These are phyloP conservation scores for Sesamia inferens DNA, from an alignment of 2,888 invertebrate genomes.

Conservation along the genomic window DNA sequence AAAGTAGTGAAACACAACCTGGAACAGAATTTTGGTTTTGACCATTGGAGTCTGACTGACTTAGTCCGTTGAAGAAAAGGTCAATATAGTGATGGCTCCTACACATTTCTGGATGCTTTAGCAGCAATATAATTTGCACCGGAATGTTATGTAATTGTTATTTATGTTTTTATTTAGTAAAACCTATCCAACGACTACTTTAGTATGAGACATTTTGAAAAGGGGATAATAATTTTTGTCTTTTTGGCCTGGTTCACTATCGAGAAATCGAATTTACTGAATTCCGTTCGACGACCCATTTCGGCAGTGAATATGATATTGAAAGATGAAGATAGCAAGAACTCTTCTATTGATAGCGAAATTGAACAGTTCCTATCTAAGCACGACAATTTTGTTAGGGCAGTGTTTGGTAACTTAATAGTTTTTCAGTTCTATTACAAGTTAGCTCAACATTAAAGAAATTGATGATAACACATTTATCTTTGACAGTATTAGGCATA, in stretches of 20 bases:
- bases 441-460: background rate
- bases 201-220: background rate
- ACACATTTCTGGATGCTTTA: too few relatives aligned
- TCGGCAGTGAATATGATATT: slow-evolving; percentile 8
- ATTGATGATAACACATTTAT: background rate
- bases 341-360: slow-evolving; percentile 41
- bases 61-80: background rate
- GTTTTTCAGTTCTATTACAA: too few relatives aligned
- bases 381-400: slow-evolving; percentile 36
- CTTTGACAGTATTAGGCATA: background rate
- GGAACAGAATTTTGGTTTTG: background rate
- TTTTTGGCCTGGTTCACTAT: background rate
- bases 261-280: background rate
- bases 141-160: background rate
- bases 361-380: slow-evolving; percentile 27
- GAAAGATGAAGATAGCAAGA: slow-evolving; percentile 43
- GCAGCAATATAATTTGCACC: background rate
- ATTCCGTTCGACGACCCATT: slow-evolving; percentile 21
- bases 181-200: accelerated
- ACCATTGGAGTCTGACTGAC: too few relatives aligned
- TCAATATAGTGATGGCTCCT: background rate
- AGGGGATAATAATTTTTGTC: background rate
- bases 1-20: background rate
- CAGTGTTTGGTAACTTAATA: slow-evolving; percentile 32
- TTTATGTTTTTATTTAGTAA: background rate